Percentiles rank a stretch among this genome's conserved stretches.
Conservation (phyloP, 2,113 vertebrate species). For the Lichenostomus cassidix region DNA sequence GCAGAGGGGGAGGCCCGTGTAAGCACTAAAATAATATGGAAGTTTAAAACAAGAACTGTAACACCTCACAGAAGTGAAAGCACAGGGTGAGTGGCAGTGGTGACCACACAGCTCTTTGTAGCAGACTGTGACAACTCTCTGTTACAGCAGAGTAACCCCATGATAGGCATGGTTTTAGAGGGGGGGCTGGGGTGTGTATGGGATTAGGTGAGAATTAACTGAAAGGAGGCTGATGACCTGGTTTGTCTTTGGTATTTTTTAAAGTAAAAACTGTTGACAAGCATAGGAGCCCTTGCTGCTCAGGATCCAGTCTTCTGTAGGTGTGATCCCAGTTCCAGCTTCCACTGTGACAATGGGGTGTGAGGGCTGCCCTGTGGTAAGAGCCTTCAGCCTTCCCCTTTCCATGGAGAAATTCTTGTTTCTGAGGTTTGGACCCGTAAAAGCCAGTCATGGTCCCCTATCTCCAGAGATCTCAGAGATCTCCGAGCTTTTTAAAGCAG, state of each 20-base stretch:
- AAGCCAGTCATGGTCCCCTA: neutral
- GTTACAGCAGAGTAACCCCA: neutral
- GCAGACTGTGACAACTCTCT: neutral
- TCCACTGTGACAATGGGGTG: neutral
- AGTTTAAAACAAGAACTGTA: neutral
- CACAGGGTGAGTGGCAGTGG: no score
- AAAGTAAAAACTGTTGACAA: neutral
- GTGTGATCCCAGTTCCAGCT: neutral
- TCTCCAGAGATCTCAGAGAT: neutral
- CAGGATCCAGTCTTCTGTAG: fast-evolving
- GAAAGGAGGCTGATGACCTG: neutral
- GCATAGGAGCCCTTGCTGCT: neutral
- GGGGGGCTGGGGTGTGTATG: neutral
- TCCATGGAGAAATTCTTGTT: neutral
- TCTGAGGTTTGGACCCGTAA: neutral
- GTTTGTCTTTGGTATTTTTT: neutral
- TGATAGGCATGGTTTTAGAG: neutral
- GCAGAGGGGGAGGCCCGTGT: neutral
- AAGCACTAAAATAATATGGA: neutral
- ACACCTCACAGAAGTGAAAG: neutral
- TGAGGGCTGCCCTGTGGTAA: neutral
- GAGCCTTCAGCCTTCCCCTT: neutral
- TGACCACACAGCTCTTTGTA: neutral
- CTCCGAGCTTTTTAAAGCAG: neutral
- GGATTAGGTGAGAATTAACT: neutral